phyloP scores from a whole-genome alignment of 2,113 vertebrate species.

The Ondatra zibethicus region DNA sequence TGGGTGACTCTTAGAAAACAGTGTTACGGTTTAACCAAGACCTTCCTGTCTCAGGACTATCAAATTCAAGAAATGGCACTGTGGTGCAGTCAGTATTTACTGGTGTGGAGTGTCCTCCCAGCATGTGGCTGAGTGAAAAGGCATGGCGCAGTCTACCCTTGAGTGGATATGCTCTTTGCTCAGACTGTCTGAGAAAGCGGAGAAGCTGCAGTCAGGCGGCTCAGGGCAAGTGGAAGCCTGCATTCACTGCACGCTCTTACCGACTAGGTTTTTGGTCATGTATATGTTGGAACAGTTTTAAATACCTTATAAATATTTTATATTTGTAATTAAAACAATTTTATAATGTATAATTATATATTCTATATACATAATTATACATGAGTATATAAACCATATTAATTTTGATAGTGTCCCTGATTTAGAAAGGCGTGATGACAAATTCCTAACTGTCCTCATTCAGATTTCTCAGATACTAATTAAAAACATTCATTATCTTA shows the following conservation, averaged over 20 bases:
- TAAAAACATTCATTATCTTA: background rate
- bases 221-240: background rate
- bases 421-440: constrained; percentile 39
- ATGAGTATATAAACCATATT: background rate
- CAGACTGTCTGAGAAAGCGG: background rate
- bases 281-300: constrained; percentile 14
- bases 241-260: background rate
- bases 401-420: constrained; percentile 31
- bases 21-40: background rate
- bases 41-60: constrained; percentile 25
- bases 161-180: background rate
- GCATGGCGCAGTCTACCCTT: background rate
- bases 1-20: constrained; percentile 34
- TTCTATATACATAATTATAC: background rate
- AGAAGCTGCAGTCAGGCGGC: background rate
- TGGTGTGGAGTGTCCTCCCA: background rate
- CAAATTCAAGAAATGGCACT: background rate
- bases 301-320: constrained; percentile 10
- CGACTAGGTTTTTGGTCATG: background rate
- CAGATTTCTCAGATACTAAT: background rate
- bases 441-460: background rate
- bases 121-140: constrained; percentile 6
- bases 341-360: background rate
- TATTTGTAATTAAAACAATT: background rate
- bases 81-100: background rate